Base-by-base conservation (phyloP, 2,888 invertebrate species). In the Drosophila crucigera region DNA sequence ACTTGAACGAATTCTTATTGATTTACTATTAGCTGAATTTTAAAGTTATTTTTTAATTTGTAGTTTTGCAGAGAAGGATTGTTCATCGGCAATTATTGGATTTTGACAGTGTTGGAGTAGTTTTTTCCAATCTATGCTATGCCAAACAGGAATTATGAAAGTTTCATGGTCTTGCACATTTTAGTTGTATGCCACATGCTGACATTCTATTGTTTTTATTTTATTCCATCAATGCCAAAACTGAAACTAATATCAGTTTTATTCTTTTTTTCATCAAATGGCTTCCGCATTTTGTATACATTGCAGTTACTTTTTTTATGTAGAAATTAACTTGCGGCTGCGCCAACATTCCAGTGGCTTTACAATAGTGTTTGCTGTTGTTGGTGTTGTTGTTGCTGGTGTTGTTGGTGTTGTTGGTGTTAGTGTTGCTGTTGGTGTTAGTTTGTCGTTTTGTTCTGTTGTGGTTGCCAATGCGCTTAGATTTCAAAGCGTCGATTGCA, bases 261-360 rank as follows among this genome's bases (percentile, higher is more conserved):
- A 22, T 47, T 47, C 22, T 77, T 78, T 84, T 68, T 82, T 88
- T 52, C 68, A 47, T 70, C 31, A 70, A 33, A 53, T 69, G 60
- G 74, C 80, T 87, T 90, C 89, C 90, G 89, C 71, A 68, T 22
- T 73, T 68, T 64, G 43, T 68, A 75, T 68, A 43, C 59, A 71
- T 60, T 70, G 66, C 58, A 73, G 49, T 67, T 31, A 54, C 14
- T 33, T 54, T 68, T 65, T 52, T 43, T 50, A 60, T 71, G 28
- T 66, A 67, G 55, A 41, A 56, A 54, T 58, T 59, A 16, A 62
- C 47, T 39, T 78, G 76, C 59, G 72, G 69, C 73, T 75, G 82
- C 74, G 80, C 77, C 68, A 82, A 83, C 89, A 88, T 86, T 86
- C 89, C 77, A 71, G 59, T 82, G 64, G 61, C 65, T 56, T 16